These are phyloP conservation scores for Oryzias celebensis DNA, from an alignment of 2,113 vertebrate species.

Conservation along the genomic window DNA sequence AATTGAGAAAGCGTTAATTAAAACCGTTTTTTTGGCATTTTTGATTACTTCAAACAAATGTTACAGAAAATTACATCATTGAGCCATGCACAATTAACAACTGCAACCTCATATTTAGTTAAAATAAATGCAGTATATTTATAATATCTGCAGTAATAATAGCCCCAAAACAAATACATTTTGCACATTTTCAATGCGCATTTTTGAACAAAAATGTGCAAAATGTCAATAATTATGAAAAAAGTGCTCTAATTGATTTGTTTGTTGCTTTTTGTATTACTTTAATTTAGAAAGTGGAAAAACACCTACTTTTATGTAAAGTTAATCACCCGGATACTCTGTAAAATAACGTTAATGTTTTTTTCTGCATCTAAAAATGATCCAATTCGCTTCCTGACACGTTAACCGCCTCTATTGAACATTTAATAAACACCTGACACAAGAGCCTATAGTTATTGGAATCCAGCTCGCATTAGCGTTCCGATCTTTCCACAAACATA, in stretches of 20 bases:
- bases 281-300: conserved; percentile 18
- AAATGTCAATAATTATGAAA: conserved; percentile 1
- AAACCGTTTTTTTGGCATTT: not conserved
- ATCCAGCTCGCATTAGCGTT: conserved; percentile 64
- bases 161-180: conserved; percentile 10
- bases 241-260: not conserved
- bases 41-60: conserved; percentile 20
- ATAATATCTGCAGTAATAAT: not conserved
- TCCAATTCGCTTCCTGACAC: conserved; percentile 69
- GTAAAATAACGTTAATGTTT: conserved; percentile 19
- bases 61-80: conserved; percentile 21
- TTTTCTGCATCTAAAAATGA: conserved; percentile 56
- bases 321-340: conserved; percentile 4
- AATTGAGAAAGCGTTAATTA: too few species aligned
- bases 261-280: not conserved
- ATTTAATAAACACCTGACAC: conserved; percentile 75
- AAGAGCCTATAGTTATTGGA: conserved; percentile 62
- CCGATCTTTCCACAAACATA: conserved; percentile 72
- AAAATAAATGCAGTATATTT: conserved; percentile 18
- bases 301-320: conserved; percentile 1
- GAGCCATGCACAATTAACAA: not conserved
- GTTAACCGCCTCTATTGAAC: conserved; percentile 69
- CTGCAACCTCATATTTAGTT: conserved; percentile 9
- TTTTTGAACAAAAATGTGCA: not conserved
- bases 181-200: not conserved